Evolutionary conservation across 2,797 vertebrate genomes (phyloP).

Genomic region (Cyprinodon diabolis): DNA sequence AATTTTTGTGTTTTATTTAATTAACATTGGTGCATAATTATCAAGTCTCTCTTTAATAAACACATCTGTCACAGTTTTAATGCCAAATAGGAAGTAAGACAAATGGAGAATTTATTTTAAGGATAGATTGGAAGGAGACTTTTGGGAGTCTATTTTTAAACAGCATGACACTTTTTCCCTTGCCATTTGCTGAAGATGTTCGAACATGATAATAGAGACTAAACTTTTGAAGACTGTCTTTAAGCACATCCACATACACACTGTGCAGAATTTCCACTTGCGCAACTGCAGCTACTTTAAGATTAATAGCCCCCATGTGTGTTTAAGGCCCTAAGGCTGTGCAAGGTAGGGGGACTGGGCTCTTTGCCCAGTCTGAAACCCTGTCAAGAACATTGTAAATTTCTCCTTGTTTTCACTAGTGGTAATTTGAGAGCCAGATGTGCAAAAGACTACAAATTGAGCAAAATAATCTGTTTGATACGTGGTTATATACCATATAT

Average conservation of each 20-base stretch:
- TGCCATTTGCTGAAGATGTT: constrained; percentile 69
- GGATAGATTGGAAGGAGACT: constrained; percentile 51
- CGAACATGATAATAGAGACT: constrained; percentile 69
- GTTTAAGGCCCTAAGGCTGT: constrained; percentile 75
- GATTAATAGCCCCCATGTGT: constrained; percentile 85
- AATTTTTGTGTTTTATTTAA: constrained; percentile 36
- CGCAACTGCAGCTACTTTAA: constrained; percentile 82
- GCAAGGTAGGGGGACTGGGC: constrained; percentile 78
- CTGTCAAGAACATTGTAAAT: constrained; percentile 83
- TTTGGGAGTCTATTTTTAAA: constrained; percentile 50
- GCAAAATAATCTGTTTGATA: constrained; percentile 76
- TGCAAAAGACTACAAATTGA: constrained; percentile 74
- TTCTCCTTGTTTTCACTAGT: constrained; percentile 78
- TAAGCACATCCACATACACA: constrained; percentile 28
- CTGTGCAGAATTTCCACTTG: constrained; percentile 78
- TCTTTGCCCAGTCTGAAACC: constrained; percentile 78
- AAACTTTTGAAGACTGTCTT: constrained; percentile 73
- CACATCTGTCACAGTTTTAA: constrained; percentile 54
- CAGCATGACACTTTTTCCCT: constrained; percentile 64
- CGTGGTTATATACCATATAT: constrained; percentile 66
- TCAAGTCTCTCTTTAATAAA: constrained; percentile 45
- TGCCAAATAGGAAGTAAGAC: constrained; percentile 60
- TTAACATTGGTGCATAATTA: constrained; percentile 19
- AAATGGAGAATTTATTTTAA: constrained; percentile 41
- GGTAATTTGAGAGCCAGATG: constrained; percentile 84